These are phyloP conservation scores for Eugnorisma glareosa DNA, from an alignment of 2,888 invertebrate species.

Conservation along the genomic window DNA sequence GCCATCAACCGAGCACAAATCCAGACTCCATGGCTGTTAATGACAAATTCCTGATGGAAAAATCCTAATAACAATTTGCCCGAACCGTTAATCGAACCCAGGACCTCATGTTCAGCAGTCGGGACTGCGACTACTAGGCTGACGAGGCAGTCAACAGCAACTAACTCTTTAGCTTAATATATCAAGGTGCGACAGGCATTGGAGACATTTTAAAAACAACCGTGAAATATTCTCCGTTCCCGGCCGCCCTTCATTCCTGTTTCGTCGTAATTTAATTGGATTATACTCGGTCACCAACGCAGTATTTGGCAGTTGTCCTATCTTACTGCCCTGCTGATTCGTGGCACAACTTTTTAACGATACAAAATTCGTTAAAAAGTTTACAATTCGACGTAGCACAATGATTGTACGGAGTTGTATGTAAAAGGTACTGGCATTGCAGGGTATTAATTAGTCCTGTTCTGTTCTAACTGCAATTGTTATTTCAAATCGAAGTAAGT, in stretches of 20 bases:
- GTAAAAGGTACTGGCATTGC: not conserved
- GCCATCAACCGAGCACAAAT: too few species aligned
- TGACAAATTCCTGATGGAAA: too few species aligned
- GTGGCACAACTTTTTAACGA: not conserved
- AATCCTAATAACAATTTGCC: too few species aligned
- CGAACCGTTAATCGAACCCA: too few species aligned
- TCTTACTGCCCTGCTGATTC: not conserved
- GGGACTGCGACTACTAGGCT: too few species aligned
- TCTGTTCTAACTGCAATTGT: not conserved
- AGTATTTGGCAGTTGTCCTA: not conserved
- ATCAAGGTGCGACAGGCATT: too few species aligned
- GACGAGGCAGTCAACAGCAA: too few species aligned
- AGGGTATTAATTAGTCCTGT: not conserved
- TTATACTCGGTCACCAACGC: not conserved
- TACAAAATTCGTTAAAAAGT: not conserved
- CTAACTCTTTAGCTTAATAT: too few species aligned
- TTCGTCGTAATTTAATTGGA: conserved; percentile 4
- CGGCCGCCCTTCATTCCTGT: not conserved
- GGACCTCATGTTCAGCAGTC: too few species aligned
- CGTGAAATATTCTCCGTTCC: not conserved
- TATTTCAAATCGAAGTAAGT: too few species aligned
- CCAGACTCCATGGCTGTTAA: too few species aligned
- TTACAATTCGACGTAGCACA: not conserved
- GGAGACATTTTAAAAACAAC: too few species aligned
- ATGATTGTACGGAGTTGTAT: not conserved